Conservation (phyloP, 2,797 vertebrate genomes). For the Sebastes paucispinis region DNA sequence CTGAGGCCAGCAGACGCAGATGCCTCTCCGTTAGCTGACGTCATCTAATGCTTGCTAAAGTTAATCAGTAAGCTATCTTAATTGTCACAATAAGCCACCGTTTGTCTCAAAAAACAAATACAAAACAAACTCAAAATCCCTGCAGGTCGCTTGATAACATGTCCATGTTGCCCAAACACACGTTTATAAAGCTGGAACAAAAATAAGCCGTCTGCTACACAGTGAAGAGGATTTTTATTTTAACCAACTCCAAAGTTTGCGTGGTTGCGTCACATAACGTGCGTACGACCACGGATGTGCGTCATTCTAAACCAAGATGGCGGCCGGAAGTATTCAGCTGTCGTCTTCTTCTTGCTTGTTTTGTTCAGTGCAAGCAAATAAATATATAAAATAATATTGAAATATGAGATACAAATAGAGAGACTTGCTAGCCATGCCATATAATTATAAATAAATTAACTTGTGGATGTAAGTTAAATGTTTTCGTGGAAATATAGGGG, state of each 20-base stretch:
- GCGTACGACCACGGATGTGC: no score
- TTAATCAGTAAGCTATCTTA: background rate
- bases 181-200: background rate
- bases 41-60: background rate
- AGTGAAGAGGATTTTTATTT: background rate
- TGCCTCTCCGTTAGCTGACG: background rate
- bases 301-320: background rate
- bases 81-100: background rate
- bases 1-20: no score
- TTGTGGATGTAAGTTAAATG: rapidly evolving
- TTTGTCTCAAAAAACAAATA: background rate
- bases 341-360: background rate
- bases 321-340: background rate
- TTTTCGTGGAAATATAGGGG: rapidly evolving
- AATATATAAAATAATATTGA: background rate
- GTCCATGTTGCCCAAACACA: rapidly evolving
- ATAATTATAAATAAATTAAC: background rate
- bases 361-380: rapidly evolving
- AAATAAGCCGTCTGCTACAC: background rate
- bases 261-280: background rate
- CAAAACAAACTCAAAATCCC: background rate
- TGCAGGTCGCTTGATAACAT: background rate
- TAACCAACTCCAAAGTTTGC: background rate
- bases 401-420: background rate
- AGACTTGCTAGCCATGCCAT: background rate